Conservation (phyloP, 1,140 invertebrate species). For the Ips typographus region DNA sequence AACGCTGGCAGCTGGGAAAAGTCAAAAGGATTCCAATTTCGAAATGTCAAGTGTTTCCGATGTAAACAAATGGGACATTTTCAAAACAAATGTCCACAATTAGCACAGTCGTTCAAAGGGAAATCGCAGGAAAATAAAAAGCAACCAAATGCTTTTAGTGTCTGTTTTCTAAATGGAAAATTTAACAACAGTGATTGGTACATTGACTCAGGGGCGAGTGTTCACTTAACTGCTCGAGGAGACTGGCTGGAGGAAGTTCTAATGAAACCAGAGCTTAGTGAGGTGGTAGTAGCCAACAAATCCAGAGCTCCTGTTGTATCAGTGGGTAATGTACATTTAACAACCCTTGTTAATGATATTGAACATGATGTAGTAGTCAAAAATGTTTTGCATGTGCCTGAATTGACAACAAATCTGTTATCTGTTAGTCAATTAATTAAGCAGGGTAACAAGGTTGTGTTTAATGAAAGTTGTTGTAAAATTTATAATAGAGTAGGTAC, state of each 20-base stretch:
- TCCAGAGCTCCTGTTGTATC: slow-evolving; percentile 3
- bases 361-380: too few species aligned
- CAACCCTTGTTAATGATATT: too few species aligned
- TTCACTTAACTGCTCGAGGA: slow-evolving; percentile 39
- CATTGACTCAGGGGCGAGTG: slow-evolving; percentile 42
- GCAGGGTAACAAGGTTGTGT: too few species aligned
- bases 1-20: not conserved
- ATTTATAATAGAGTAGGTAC: not conserved
- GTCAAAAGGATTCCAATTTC: not conserved
- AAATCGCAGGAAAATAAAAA: not conserved
- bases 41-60: slow-evolving; percentile 23
- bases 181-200: slow-evolving; percentile 41
- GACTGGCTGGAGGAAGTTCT: slow-evolving; percentile 29
- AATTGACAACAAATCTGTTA: too few species aligned
- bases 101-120: not conserved
- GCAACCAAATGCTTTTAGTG: slow-evolving; percentile 17
- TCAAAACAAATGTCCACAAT: slow-evolving; percentile 14
- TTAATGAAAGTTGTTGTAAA: too few species aligned
- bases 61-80: slow-evolving; percentile 33
- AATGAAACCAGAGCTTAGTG: not conserved
- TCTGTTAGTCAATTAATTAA: too few species aligned
- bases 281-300: slow-evolving; percentile 28
- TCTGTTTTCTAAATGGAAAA: slow-evolving; percentile 31
- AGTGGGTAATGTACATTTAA: slow-evolving; percentile 17
- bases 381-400: too few species aligned